Base-by-base conservation (phyloP, 2,797 vertebrate species). In the Sitta carolinensis region DNA sequence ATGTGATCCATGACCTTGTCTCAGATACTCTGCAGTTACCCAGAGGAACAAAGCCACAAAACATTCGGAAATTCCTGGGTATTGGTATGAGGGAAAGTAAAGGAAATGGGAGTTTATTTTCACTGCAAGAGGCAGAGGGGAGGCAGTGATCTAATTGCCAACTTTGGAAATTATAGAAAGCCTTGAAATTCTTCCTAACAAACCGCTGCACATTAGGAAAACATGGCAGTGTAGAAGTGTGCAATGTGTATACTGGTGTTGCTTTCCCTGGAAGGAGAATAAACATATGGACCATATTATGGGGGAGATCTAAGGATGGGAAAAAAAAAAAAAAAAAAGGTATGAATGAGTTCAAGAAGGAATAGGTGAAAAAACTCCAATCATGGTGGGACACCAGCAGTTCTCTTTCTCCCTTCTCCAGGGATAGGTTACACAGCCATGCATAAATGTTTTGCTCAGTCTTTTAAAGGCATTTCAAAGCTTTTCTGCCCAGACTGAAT, bases 41-140 rank as follows among this genome's bases (percentile, higher is more conserved):
- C 10, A 2, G 66, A 87, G 67, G 68, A 75, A 82, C 36, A 88
- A 81, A 90, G 17, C 47, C 42, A 82, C 23, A 42, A 75, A 52
- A 47, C 30, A 29, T 86, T 85, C 0, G 0, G 58, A 94, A 94
- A 94, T 94, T 86, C 93, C 64, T 90, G 36, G 43, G n/a, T 59
- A 59, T 70, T 40, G n/a, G 23, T 91, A 36, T 63, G 76, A 79
- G 43, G 40, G 52, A 85, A 40, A 87, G 59, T 16, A 80, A 94
- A 96, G 93, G 93, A 96, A 97, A 92, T 36, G 34, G 22, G 45
- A 86, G 90, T 82, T 94, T 92, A 91, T 97, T 97, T 95, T 94
- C 80, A 26, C 42, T 87, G 68, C 64, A 72, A 94, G 68, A 76
- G 78, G 62, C 26, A 20, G 73, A 32, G 63, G 45, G 87, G 58